A percentile compares a stretch with the other conserved stretches of the same genome.
phyloP scores from a whole-genome alignment of 2,797 vertebrate genomes.

The Enteromius fasciolatus region DNA sequence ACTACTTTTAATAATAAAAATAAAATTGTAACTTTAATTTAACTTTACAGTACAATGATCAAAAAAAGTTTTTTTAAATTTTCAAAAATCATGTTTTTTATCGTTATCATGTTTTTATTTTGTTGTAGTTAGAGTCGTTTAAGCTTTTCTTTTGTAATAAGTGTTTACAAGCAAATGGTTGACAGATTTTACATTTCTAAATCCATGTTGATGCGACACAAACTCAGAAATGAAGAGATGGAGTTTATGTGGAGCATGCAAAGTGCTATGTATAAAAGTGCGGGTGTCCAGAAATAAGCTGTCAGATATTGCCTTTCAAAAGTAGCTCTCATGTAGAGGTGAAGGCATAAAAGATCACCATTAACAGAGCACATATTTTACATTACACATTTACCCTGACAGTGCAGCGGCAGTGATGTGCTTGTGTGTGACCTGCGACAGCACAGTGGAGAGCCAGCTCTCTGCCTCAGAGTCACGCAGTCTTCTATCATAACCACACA shows the following conservation, averaged over 20 bases:
- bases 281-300: neutral
- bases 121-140: neutral
- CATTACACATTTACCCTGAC: neutral
- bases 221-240: neutral
- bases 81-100: no score
- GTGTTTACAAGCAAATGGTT: neutral
- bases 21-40: neutral
- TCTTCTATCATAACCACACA: conserved; percentile 63
- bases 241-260: neutral
- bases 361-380: neutral
- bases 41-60: neutral
- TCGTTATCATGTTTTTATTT: no score
- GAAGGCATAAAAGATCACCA: neutral
- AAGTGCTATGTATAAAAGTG: conserved; percentile 3
- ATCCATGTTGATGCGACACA: neutral
- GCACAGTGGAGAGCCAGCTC: conserved; percentile 64
- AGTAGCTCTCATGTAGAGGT: neutral
- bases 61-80: no score
- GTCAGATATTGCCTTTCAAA: neutral
- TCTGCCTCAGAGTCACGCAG: conserved; percentile 74
- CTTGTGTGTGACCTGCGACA: conserved; percentile 65
- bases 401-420: neutral
- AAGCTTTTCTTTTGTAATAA: neutral
- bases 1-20: neutral
- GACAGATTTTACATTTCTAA: neutral